These are phyloP conservation scores for Adela reaumurella DNA, from an alignment of 2,888 invertebrate species.

Conservation along the genomic window DNA sequence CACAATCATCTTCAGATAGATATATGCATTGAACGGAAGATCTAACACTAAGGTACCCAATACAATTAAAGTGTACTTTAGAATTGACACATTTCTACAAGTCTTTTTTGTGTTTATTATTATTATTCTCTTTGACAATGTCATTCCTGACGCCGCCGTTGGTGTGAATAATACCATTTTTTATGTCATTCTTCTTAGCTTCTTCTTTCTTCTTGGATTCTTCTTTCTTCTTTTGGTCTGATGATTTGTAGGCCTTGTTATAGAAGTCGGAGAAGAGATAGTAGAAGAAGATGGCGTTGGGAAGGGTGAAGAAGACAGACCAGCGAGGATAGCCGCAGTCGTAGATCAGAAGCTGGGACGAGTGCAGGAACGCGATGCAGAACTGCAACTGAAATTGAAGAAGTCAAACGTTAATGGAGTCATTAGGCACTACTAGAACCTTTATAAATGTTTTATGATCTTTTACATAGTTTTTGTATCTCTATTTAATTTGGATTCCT, in stretches of 20 bases:
- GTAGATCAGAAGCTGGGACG: slow-evolving; percentile 76
- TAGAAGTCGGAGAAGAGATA: slow-evolving; percentile 91
- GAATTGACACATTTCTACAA: neutral
- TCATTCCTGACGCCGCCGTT: too few relatives aligned
- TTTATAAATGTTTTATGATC: neutral
- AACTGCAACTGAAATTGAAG: slow-evolving; percentile 75
- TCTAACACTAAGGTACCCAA: neutral
- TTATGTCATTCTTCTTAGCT: slow-evolving; percentile 17
- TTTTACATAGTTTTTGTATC: too few relatives aligned
- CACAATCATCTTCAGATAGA: too few relatives aligned
- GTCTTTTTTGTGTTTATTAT: neutral
- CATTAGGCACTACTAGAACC: neutral
- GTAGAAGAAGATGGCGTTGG: slow-evolving; percentile 91
- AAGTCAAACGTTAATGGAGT: neutral
- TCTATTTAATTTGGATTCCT: too few relatives aligned
- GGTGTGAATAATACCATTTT: slow-evolving; percentile 15
- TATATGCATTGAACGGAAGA: too few relatives aligned
- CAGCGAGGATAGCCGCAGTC: slow-evolving; percentile 88
- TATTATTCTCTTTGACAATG: neutral
- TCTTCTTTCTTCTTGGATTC: slow-evolving; percentile 19
- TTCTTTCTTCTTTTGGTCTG: slow-evolving; percentile 22
- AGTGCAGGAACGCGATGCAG: slow-evolving; percentile 82
- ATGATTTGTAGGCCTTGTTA: slow-evolving; percentile 65
- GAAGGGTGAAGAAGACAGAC: slow-evolving; percentile 77
- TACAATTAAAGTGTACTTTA: too few relatives aligned